Conservation (phyloP, 2,888 invertebrate genomes). For the Drosophila yooni region DNA sequence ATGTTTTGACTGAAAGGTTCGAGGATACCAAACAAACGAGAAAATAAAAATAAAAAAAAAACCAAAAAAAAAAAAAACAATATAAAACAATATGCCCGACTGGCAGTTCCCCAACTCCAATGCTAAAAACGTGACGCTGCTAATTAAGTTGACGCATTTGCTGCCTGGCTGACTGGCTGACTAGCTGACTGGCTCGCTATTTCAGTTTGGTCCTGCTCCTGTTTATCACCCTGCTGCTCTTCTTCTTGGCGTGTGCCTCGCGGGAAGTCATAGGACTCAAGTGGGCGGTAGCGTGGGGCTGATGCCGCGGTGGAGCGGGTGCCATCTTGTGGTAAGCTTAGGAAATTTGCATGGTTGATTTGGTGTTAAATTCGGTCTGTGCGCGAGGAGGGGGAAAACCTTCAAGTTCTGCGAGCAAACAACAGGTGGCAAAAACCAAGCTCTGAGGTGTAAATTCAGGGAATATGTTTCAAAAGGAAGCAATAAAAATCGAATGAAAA, state of each 20-base stretch:
- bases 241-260: slow-evolving; percentile 39
- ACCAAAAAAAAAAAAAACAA: slow-evolving; percentile 42
- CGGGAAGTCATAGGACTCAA: slow-evolving; percentile 27
- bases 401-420: not conserved
- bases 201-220: slow-evolving; percentile 35
- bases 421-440: not conserved
- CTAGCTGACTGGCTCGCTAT: slow-evolving; percentile 32
- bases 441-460: not conserved
- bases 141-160: slow-evolving; percentile 80
- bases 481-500: not conserved
- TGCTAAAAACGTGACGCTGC: slow-evolving; percentile 74
- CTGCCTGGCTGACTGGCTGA: slow-evolving; percentile 49
- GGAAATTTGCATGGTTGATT: slow-evolving; percentile 78
- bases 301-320: not conserved
- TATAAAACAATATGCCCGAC: slow-evolving; percentile 73
- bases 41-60: slow-evolving; percentile 12
- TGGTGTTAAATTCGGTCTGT: slow-evolving; percentile 45
- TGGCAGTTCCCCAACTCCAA: slow-evolving; percentile 17
- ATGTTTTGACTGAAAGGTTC: slow-evolving; percentile 23
- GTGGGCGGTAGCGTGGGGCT: not conserved
- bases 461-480: not conserved
- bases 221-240: slow-evolving; percentile 12
- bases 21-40: slow-evolving; percentile 6
- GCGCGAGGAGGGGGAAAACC: not conserved
- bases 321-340: slow-evolving; percentile 66